Percentiles rank a stretch among this genome's conserved stretches.
These are phyloP conservation scores for Furnarius figulus DNA, from an alignment of 2,113 vertebrate genomes.

Conservation along the genomic window DNA sequence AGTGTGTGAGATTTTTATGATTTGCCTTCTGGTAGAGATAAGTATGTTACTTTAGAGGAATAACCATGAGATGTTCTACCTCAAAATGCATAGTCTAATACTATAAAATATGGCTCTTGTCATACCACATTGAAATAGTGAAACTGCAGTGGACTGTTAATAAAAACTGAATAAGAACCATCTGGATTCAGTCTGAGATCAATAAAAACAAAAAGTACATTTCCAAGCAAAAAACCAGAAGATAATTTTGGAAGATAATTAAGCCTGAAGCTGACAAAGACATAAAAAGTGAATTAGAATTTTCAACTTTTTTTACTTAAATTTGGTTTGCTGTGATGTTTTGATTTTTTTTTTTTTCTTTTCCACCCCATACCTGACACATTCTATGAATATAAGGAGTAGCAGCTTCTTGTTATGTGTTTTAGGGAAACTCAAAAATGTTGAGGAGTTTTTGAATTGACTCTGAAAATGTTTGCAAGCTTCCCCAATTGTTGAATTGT, in stretches of 20 bases:
- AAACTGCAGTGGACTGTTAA: background rate
- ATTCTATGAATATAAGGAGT: background rate
- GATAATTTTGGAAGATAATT: background rate
- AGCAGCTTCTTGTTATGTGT: background rate
- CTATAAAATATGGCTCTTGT: background rate
- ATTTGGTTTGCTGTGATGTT: background rate
- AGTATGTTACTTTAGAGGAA: background rate
- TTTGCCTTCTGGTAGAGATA: background rate
- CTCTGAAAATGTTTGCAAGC: background rate
- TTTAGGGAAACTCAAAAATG: background rate
- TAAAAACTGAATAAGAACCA: background rate
- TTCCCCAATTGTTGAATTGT: background rate
- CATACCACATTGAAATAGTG: background rate
- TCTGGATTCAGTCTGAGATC: background rate
- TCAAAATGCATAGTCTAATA: background rate
- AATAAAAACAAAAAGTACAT: background rate
- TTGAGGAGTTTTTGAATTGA: background rate
- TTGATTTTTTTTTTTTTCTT: background rate
- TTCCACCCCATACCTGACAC: background rate
- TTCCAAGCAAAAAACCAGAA: background rate
- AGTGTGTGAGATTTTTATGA: background rate
- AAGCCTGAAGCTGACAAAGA: background rate
- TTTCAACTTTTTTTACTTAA: background rate
- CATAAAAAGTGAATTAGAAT: background rate
- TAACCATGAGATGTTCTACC: background rate